phyloP scores from a whole-genome alignment of 2,888 invertebrate genomes.

The Catotricha subobsoleta region DNA sequence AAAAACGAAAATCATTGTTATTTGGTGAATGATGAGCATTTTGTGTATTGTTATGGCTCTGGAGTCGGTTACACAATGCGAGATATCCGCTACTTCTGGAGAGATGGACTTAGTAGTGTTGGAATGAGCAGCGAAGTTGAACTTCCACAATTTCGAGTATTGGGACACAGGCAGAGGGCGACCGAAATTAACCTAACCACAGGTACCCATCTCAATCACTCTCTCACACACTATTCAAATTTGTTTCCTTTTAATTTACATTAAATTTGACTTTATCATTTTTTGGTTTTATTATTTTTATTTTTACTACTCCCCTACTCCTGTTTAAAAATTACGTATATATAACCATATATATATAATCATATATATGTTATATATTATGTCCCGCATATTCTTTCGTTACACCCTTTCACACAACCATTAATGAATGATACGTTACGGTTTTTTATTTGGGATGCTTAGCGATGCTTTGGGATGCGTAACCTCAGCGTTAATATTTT shows the following conservation, averaged over 20 bases:
- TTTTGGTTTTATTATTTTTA: no score
- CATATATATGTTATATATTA: no score
- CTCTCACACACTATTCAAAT: background rate
- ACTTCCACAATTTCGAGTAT: conserved; percentile 91
- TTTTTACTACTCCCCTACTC: no score
- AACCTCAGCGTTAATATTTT: no score
- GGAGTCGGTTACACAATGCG: conserved; percentile 94
- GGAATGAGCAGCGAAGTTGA: conserved; percentile 90
- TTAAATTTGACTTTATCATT: no score
- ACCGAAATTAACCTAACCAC: conserved; percentile 88
- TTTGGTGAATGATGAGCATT: conserved; percentile 22
- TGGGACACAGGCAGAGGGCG: conserved; percentile 88
- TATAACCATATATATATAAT: no score
- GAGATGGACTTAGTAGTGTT: conserved; percentile 80
- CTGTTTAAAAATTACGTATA: no score
- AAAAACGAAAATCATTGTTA: conserved; percentile 10
- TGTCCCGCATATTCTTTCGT: no score
- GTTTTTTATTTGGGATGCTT: no score
- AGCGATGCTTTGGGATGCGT: no score
- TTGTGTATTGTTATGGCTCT: conserved; percentile 19
- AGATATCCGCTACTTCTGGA: conserved; percentile 95
- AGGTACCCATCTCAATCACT: conserved; percentile 46
- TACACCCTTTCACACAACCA: no score
- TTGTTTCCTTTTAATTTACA: background rate
- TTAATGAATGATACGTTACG: no score